These are phyloP conservation scores for Zeugodacus cucurbitae DNA, from an alignment of 1,140 invertebrate species.

Conservation along the genomic window DNA sequence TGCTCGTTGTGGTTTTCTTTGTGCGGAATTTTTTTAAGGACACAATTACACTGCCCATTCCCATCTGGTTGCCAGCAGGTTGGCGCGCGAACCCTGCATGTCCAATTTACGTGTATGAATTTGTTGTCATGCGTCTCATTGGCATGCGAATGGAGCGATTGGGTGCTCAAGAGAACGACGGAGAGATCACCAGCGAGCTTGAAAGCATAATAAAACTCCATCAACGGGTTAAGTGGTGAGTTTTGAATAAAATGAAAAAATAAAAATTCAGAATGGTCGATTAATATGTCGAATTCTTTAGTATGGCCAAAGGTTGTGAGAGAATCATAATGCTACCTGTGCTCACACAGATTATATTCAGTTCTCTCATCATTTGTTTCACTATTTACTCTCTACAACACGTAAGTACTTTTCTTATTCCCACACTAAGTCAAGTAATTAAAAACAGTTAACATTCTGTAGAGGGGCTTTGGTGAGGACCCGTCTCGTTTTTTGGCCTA, in stretches of 20 bases:
- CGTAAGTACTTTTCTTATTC: slow-evolving; percentile 43
- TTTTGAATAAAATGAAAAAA: neutral
- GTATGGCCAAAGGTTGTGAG: slow-evolving; percentile 47
- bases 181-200: neutral
- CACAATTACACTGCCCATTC: slow-evolving; percentile 51
- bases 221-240: neutral
- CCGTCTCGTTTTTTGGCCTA: slow-evolving; percentile 55
- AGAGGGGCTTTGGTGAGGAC: slow-evolving; percentile 43
- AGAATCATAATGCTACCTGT: slow-evolving; percentile 52
- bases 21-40: slow-evolving; percentile 49
- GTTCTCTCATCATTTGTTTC: slow-evolving; percentile 61
- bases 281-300: slow-evolving; percentile 14
- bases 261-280: neutral
- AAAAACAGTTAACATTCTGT: neutral
- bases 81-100: slow-evolving; percentile 50
- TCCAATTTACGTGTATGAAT: slow-evolving; percentile 52
- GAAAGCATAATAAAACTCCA: neutral
- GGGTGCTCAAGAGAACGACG: neutral
- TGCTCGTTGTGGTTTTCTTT: slow-evolving; percentile 49
- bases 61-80: slow-evolving; percentile 53
- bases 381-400: slow-evolving; percentile 52
- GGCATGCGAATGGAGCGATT: slow-evolving; percentile 48
- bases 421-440: neutral
- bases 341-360: slow-evolving; percentile 56
- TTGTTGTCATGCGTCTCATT: slow-evolving; percentile 49